Evolutionary conservation across 1,140 invertebrate genomes (phyloP).

Genomic region (Orchesella cincta): DNA sequence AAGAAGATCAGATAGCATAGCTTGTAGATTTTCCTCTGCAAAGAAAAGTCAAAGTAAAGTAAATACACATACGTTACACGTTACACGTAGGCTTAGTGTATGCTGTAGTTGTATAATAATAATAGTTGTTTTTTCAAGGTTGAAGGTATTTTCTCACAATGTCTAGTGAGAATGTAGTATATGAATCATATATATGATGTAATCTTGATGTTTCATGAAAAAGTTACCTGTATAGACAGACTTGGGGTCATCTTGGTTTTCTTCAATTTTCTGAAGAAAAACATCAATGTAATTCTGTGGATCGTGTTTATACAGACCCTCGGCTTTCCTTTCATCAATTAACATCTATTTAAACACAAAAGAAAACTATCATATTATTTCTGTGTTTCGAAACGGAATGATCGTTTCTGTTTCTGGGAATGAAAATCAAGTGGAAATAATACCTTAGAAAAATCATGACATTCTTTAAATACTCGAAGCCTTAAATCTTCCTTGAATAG

Average conservation of each 20-base stretch:
- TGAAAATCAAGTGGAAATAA: not conserved
- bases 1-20: slow-evolving; percentile 28
- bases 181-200: no score
- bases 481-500: slow-evolving; percentile 10
- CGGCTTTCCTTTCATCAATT: slow-evolving; percentile 26
- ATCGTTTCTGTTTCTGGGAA: not conserved
- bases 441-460: not conserved
- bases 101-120: no score
- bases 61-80: no score
- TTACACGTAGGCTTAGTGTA: no score
- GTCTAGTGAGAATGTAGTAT: no score
- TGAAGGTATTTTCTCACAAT: no score
- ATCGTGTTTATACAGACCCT: not conserved
- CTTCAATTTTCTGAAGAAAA: slow-evolving; percentile 40
- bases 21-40: slow-evolving; percentile 20
- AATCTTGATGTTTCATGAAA: no score
- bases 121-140: not conserved
- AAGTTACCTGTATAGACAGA: slow-evolving; percentile 10
- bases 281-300: slow-evolving; percentile 32
- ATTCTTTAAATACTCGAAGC: not conserved
- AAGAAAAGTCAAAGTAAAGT: not conserved
- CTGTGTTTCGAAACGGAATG: no score
- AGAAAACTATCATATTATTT: not conserved
- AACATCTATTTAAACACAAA: not conserved
- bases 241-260: slow-evolving; percentile 21